Evolutionary conservation across 2,113 vertebrate genomes (phyloP).

Genomic region (Hiodon alosoides): DNA sequence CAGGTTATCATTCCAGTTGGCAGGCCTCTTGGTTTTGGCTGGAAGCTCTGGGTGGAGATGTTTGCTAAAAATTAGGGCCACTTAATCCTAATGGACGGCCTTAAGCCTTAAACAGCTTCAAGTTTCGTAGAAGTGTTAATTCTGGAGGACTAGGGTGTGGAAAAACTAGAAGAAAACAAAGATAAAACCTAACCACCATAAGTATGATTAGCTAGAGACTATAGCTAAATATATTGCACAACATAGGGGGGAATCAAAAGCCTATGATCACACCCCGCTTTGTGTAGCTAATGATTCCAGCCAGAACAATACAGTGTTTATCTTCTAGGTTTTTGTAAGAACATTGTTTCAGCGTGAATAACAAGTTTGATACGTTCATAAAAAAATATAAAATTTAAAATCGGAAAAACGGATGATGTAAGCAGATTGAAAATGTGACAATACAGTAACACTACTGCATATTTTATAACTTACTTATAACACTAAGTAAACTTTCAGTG

Average conservation of each 20-base stretch:
- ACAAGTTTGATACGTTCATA: no score
- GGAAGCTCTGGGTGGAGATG: conserved; percentile 13
- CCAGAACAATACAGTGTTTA: background rate
- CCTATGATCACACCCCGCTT: background rate
- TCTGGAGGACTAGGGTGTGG: conserved; percentile 12
- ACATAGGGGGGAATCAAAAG: background rate
- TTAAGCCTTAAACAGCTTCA: conserved; percentile 8
- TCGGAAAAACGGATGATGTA: no score
- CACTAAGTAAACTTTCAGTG: no score
- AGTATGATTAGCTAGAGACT: background rate
- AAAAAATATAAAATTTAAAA: no score
- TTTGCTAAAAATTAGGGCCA: background rate
- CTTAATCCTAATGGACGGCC: conserved; percentile 33
- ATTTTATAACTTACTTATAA: no score
- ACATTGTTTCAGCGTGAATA: no score
- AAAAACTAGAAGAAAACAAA: background rate
- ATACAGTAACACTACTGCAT: no score
- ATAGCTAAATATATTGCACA: background rate
- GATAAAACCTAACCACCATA: conserved; percentile 6
- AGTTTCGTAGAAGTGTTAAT: conserved; percentile 22
- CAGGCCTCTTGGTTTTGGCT: conserved; percentile 21
- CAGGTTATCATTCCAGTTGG: conserved; percentile 9
- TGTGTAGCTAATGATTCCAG: background rate
- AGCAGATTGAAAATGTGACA: no score
- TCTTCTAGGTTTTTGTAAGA: background rate